Base-by-base conservation (phyloP, 2,888 invertebrate genomes). In the Tigriopus californicus region DNA sequence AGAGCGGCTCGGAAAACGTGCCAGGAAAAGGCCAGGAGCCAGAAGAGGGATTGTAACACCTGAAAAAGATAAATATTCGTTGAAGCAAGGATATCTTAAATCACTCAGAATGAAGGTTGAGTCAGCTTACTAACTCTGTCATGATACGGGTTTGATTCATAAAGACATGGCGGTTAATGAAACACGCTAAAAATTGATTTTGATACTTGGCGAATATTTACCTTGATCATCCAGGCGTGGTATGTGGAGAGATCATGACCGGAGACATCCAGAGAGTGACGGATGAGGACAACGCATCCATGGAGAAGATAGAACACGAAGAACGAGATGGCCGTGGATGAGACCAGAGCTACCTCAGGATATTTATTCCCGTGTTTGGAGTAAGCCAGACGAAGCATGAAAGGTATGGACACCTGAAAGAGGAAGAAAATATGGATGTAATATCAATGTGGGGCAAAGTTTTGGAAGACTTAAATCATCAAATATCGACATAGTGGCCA, bases 1-100 rank as follows among this genome's bases (percentile, higher is more conserved):
- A 49, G 20, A 15, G 22, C 13, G 22, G 49, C 20, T 22, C 49
- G 49, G 22, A 22, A 13, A 22, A 49, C 49, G 20, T 49, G 49
- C 49, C 49, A 49, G 22, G 22, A 49, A 22, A 20, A 49, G 49
- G 49, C 49, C 49, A 49, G 12, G 22, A 49, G 49, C 49, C 15
- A 20, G 20, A 49, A 22, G 2, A 49, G 11, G 12, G 49, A 49
- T 22, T 49, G 49, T 4, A 22, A 18, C 20, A 49, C 49, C 49
- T 49, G 49, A 13, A 49, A 49, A 3, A 49, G 13, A 13, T 5
- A 22, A 44, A 44, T 18, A 44, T 44, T 44, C 46, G 10, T 44
- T 44, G 3, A 18, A 44, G 5, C 4, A 44, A 3, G 18, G 46
- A 5, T 15, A 44, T 44, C 10, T 4, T n/a, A 11, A 44, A 44